Evolutionary conservation across 2,113 vertebrate species (phyloP).

Genomic region (Mormoops blainvillei): DNA sequence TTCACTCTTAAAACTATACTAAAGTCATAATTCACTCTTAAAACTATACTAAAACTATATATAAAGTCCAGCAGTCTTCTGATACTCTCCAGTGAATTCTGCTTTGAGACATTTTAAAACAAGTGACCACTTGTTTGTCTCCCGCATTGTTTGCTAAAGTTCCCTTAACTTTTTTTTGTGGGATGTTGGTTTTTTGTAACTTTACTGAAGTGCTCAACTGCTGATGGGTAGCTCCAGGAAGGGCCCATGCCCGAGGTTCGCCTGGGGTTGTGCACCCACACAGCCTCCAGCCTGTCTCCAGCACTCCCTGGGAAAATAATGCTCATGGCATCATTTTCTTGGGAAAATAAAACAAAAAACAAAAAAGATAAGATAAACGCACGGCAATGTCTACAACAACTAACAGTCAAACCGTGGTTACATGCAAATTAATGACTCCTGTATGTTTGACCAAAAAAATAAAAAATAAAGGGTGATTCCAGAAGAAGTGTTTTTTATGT

Average conservation of each 20-base stretch:
- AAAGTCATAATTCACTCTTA: background rate
- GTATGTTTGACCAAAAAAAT: background rate
- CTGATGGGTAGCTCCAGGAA: background rate
- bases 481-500: background rate
- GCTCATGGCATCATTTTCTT: background rate
- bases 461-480: background rate
- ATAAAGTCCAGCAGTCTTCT: fast-evolving
- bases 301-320: background rate
- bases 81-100: background rate
- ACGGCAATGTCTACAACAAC: background rate
- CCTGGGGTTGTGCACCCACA: background rate
- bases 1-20: background rate
- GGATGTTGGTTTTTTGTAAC: too few relatives aligned
- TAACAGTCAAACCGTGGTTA: background rate
- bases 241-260: background rate
- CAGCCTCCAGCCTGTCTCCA: background rate
- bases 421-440: background rate
- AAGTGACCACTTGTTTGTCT: background rate
- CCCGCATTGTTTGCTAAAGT: background rate
- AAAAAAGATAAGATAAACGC: background rate
- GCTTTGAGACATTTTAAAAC: background rate
- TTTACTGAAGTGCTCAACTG: background rate
- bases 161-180: background rate
- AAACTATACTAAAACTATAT: too few relatives aligned
- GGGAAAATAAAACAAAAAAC: background rate